Conservation (phyloP, 2,113 vertebrate genomes). For the Ceuthmochares aereus region DNA sequence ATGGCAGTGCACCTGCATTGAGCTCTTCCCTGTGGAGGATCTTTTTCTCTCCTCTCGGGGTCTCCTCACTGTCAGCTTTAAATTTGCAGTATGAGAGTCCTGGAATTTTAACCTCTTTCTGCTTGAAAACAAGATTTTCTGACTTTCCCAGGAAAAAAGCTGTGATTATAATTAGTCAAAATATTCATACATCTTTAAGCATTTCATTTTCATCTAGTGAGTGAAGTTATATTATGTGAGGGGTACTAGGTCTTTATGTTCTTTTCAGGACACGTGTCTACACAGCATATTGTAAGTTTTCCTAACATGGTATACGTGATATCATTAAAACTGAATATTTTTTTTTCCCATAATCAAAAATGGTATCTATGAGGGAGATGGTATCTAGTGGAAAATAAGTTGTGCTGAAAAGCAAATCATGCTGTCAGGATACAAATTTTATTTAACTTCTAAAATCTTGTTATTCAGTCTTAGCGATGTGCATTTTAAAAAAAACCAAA, state of each 20-base stretch:
- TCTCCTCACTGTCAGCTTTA: not conserved
- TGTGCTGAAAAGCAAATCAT: not conserved
- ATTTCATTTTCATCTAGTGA: not conserved
- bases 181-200: not conserved
- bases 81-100: not conserved
- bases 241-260: not conserved
- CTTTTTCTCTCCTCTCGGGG: not conserved
- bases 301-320: rapidly evolving
- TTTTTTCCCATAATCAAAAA: not conserved
- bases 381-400: not conserved
- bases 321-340: not conserved
- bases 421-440: not conserved
- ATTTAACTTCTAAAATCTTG: not conserved
- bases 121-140: not conserved
- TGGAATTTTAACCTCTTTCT: not conserved
- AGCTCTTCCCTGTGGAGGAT: not conserved
- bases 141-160: not conserved
- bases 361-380: not conserved
- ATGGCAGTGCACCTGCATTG: not conserved
- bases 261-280: no score
- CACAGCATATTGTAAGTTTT: not conserved
- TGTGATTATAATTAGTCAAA: not conserved
- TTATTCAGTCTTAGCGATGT: not conserved
- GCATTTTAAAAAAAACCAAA: not conserved
- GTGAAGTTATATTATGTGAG: not conserved